A percentile compares a stretch with the other conserved stretches of the same genome.
Evolutionary conservation across 2,113 vertebrate genomes (phyloP).

Genomic region (Coracopsis vasa): DNA sequence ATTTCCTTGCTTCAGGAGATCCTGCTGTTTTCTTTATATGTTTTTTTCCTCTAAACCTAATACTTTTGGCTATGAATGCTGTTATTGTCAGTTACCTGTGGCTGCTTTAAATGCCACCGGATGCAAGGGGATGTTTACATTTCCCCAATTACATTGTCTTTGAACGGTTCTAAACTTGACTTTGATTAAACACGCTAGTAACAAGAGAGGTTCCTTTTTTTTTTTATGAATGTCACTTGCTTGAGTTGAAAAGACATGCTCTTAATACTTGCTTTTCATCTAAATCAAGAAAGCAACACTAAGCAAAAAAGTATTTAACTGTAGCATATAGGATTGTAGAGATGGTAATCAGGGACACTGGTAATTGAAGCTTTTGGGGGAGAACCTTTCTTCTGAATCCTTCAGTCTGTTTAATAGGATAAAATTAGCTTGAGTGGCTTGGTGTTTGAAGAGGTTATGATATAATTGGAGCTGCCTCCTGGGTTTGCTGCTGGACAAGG

Average conservation of each 20-base stretch:
- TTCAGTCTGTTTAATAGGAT: slow-evolving; percentile 84
- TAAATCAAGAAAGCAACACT: slow-evolving; percentile 75
- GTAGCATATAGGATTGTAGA: slow-evolving; percentile 75
- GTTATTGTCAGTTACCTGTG: slow-evolving; percentile 43
- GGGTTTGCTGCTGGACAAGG: slow-evolving; percentile 81
- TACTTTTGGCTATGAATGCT: not conserved
- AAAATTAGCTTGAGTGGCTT: slow-evolving; percentile 81
- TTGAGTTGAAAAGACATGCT: slow-evolving; percentile 73
- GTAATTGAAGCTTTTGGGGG: slow-evolving; percentile 82
- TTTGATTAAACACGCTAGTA: slow-evolving; percentile 74
- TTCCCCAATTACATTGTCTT: slow-evolving; percentile 44
- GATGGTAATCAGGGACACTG: slow-evolving; percentile 79
- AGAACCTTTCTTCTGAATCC: slow-evolving; percentile 81
- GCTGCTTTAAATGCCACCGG: slow-evolving; percentile 23
- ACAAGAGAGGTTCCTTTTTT: slow-evolving; percentile 45
- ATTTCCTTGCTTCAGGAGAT: not conserved
- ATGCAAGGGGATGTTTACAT: slow-evolving; percentile 7
- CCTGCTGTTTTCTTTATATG: not conserved
- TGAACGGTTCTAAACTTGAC: slow-evolving; percentile 70
- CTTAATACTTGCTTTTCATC: slow-evolving; percentile 78
- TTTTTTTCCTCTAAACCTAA: not conserved
- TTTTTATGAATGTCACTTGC: slow-evolving; percentile 69
- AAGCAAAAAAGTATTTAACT: slow-evolving; percentile 78
- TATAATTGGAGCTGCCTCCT: slow-evolving; percentile 82
- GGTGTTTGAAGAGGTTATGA: slow-evolving; percentile 83